Percentiles rank a stretch among this genome's conserved stretches.
Conservation (phyloP, 2,797 vertebrate species). For the Buceros bicornis region DNA sequence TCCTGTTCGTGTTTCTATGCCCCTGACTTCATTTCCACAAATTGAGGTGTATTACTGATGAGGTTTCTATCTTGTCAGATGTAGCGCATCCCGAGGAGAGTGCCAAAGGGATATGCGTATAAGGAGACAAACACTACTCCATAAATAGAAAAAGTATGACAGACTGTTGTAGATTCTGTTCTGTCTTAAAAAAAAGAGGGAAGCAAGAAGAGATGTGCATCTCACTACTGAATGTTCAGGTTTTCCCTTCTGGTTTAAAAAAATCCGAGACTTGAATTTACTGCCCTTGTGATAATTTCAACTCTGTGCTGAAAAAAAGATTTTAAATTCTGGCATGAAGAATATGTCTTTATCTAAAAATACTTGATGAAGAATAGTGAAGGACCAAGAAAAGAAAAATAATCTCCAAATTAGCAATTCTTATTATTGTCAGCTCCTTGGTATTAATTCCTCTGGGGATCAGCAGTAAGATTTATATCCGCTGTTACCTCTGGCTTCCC, state of each 20-base stretch:
- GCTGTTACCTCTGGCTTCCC: background rate
- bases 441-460: background rate
- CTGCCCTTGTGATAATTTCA: background rate
- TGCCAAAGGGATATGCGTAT: background rate
- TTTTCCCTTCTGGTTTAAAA: background rate
- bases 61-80: background rate
- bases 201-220: background rate
- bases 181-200: background rate
- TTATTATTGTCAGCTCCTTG: background rate
- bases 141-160: background rate
- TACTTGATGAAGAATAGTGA: background rate
- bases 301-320: background rate
- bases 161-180: background rate
- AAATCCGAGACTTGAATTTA: background rate
- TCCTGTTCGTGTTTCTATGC: background rate
- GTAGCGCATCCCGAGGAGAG: background rate
- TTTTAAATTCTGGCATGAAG: background rate
- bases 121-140: background rate
- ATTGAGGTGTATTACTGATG: background rate
- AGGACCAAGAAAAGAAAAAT: background rate
- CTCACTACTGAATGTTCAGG: background rate
- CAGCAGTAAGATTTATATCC: background rate
- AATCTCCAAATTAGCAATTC: background rate
- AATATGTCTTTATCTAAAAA: background rate
- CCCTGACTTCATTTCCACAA: background rate